These are phyloP conservation scores for Dorcus parallelipipedus DNA, from an alignment of 2,888 invertebrate species.

Conservation along the genomic window DNA sequence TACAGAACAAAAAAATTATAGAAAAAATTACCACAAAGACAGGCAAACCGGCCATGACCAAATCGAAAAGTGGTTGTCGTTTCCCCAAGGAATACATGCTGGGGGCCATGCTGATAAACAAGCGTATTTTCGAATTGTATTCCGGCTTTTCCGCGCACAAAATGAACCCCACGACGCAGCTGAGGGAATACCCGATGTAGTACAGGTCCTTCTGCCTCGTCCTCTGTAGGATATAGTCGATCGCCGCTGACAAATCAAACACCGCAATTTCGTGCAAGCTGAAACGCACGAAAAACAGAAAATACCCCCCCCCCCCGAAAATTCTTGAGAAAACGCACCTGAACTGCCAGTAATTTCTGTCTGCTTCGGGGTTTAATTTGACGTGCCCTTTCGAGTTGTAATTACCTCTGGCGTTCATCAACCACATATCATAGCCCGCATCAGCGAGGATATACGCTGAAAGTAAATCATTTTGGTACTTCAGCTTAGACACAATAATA, in stretches of 20 bases:
- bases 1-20: neutral
- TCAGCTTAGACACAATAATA: too few relatives aligned
- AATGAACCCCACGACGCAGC: conserved; percentile 51
- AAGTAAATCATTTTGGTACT: neutral
- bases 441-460: conserved; percentile 41
- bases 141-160: conserved; percentile 46
- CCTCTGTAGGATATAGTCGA: conserved; percentile 55
- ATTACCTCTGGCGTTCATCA: conserved; percentile 61
- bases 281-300: conserved; percentile 19
- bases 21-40: conserved; percentile 17
- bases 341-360: conserved; percentile 58
- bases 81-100: conserved; percentile 36
- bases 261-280: conserved; percentile 63
- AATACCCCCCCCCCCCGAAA: neutral
- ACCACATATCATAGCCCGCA: conserved; percentile 55
- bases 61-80: conserved; percentile 26
- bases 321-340: conserved; percentile 43
- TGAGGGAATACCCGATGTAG: conserved; percentile 66
- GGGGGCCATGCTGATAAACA: conserved; percentile 44
- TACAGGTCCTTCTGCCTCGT: conserved; percentile 52
- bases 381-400: conserved; percentile 55
- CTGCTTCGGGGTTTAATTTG: conserved; percentile 42
- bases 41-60: conserved; percentile 21
- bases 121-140: conserved; percentile 42
- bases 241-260: conserved; percentile 59